A percentile compares a stretch with the other conserved stretches of the same genome.
phyloP scores from a whole-genome alignment of 2,888 invertebrate genomes.

The Agrochola circellaris region DNA sequence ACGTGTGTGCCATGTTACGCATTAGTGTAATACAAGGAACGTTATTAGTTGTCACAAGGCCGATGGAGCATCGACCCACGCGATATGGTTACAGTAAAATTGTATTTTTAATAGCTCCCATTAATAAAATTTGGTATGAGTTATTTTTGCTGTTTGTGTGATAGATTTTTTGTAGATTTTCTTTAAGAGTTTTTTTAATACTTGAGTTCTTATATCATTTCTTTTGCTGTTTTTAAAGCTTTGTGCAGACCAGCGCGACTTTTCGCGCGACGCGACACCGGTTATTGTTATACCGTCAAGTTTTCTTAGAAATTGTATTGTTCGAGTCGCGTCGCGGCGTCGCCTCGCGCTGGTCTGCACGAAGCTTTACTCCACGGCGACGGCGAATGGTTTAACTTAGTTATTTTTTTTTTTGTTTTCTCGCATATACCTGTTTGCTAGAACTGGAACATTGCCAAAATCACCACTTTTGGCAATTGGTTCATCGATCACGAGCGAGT shows the following conservation, averaged over 20 bases:
- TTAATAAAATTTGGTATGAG: conserved; percentile 11
- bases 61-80: conserved; percentile 22
- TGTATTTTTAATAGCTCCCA: conserved; percentile 15
- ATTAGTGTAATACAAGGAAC: conserved; percentile 46
- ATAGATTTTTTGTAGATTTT: not conserved
- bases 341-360: no score
- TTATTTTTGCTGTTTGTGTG: not conserved
- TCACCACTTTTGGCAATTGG: not conserved
- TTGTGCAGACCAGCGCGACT: no score
- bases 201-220: not conserved
- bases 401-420: not conserved
- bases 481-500: not conserved
- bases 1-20: conserved; percentile 34
- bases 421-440: not conserved
- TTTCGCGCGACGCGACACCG: no score
- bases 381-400: not conserved
- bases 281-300: no score
- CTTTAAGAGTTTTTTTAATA: not conserved
- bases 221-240: not conserved
- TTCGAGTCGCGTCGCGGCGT: no score
- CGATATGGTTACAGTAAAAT: conserved; percentile 7
- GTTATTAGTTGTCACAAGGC: conserved; percentile 21
- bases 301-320: no score
- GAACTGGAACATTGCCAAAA: not conserved
- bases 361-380: no score